Evolutionary conservation across 2,888 invertebrate species (phyloP), one percentile per base, ranked within the genome.

Genomic region (Aethes cnicana): DNA sequence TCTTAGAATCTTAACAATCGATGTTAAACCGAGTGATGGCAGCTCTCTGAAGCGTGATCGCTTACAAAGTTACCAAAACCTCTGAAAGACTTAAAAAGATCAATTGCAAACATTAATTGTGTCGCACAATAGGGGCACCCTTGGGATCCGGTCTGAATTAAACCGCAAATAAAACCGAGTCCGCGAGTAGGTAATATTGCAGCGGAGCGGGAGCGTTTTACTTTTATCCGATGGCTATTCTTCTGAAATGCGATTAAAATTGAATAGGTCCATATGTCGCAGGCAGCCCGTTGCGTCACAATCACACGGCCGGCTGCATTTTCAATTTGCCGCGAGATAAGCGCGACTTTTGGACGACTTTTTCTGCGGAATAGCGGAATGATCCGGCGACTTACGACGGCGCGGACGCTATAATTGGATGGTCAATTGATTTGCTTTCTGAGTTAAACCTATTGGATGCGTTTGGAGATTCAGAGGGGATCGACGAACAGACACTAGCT

Each of bases 281-380:
- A 68, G 72, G 77, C 84, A 82, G 71, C 64, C 76, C 79, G 82
- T 86, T 86, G 85, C 86, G 86, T 83, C 81, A 85, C 88, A 89
- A 89, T 89, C 81, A 81, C 81, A 89, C 86, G 87, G 84, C 63
- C 84, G 77, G 74, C 72, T 88, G 89, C 82, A 81, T 86, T 89
- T 89, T 89, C 89, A 89, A 89, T 89, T 89, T 88, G 86, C 84
- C 81, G 80, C 81, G 82, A 89, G 86, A 89, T 88, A 87, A 88
- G 79, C 84, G 75, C 71, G 72, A 81, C 74, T 86, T 87, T 85
- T 80, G 81, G 84, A 81, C 74, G 81, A 80, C 80, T 86, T 89
- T 88, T 88, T 87, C 85, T 86, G 71, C 74, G 66, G 78, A 83
- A 85, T 82, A 74, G 78, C 67, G 84, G 83, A 88, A 85, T 88